These are phyloP conservation scores for Corapipo altera DNA, from an alignment of 2,113 vertebrate genomes.

Conservation along the genomic window DNA sequence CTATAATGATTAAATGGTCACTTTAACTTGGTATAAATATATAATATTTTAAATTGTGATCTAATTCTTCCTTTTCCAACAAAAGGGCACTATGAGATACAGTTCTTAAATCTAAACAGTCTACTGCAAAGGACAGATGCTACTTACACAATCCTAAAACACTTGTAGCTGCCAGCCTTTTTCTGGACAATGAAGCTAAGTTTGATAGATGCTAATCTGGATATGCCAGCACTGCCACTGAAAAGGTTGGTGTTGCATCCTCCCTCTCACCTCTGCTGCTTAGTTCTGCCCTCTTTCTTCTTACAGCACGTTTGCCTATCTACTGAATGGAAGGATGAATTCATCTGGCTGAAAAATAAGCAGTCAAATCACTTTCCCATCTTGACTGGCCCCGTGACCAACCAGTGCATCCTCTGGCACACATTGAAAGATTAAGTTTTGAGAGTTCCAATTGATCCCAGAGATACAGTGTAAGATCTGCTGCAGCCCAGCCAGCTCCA, in stretches of 20 bases:
- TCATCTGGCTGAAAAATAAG: not conserved
- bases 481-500: not conserved
- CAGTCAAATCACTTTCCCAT: not conserved
- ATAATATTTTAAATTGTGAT: not conserved
- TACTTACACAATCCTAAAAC: not conserved
- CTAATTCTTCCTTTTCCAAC: not conserved
- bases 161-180: not conserved
- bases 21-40: not conserved
- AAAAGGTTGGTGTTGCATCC: not conserved
- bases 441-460: not conserved
- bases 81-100: not conserved
- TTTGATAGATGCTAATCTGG: not conserved
- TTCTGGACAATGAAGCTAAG: not conserved
- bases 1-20: not conserved
- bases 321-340: not conserved
- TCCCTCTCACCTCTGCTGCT: not conserved
- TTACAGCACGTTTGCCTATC: not conserved
- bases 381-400: not conserved
- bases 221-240: not conserved
- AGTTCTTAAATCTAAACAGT: not conserved
- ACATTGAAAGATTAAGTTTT: not conserved
- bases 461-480: not conserved
- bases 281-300: not conserved
- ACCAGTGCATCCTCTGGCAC: not conserved
- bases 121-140: not conserved